Base-by-base conservation (phyloP, 2,888 invertebrate genomes). In the Sarcophaga carnaria region DNA sequence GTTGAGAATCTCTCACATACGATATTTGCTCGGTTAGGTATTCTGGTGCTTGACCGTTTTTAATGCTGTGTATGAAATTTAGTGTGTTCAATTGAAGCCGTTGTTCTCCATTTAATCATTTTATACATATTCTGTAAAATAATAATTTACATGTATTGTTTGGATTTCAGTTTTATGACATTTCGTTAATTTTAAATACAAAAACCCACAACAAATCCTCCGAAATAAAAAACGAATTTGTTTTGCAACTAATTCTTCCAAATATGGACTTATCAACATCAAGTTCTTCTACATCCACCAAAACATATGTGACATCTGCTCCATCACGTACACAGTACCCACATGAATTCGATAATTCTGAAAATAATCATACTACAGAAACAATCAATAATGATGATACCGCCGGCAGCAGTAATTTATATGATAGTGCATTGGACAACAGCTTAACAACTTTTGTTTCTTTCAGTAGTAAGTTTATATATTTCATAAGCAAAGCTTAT, bases 371-470 rank as follows among this genome's bases (percentile, higher is more conserved):
- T 59, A 71, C 74, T 85, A 78, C 17, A 85, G 89, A 14, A 86
- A 70, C 76, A 66, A 72, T 70, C 22, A 66, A 75, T 45, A 81
- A 81, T 45, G 80, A 83, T 62, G 87, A 87, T 62, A 84, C 87
- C 78, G 63, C 66, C 63, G 87, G 83, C 74, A 85, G 90, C 66
- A 89, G 87, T 76, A 93, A 91, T 59, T 86, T 92, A 11, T 93
- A 93, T 85, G 91, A 91, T 66, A 93, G 93, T 79, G 93, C 93
- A 37, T 85, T 92, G 82, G 93, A 93, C 60, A 91, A 91, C 90
- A 84, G 71, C 60, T 89, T 89, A 63, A 89, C 91, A 60, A 83
- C 88, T 49, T 92, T 90, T 87, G 90, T 88, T 83, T 91, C 92
- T 20, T 91, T 91, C 83, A 91, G 89, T 88, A 93, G 93, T 92